Evolutionary conservation across 2,113 vertebrate genomes (phyloP).

Genomic region (Sterna hirundo): DNA sequence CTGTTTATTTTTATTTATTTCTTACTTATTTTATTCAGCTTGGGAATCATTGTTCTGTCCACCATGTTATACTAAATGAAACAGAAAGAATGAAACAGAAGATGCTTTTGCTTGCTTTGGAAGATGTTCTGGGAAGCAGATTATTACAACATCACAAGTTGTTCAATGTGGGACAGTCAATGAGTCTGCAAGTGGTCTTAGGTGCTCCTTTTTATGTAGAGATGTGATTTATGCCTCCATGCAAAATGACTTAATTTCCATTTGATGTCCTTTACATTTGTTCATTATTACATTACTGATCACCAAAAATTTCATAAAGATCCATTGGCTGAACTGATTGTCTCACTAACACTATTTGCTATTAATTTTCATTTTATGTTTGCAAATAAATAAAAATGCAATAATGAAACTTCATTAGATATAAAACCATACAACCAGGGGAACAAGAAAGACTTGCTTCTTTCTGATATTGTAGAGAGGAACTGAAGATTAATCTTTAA

Average conservation of each 20-base stretch:
- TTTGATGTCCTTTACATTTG: not conserved
- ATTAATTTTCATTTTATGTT: not conserved
- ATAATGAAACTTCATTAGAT: not conserved
- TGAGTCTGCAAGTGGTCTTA: not conserved
- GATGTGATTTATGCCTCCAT: not conserved
- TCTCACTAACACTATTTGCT: not conserved
- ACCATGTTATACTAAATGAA: not conserved
- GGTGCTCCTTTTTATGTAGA: not conserved
- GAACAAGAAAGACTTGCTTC: not conserved
- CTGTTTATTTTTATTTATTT: not conserved
- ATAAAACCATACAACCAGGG: not conserved
- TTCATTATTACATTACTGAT: not conserved
- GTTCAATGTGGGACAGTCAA: not conserved
- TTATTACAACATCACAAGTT: not conserved
- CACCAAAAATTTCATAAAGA: not conserved
- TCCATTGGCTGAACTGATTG: not conserved
- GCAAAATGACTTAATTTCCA: not conserved
- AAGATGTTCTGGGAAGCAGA: not conserved
- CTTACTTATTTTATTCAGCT: not conserved
- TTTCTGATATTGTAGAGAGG: not conserved
- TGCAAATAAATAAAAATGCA: not conserved
- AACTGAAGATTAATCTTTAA: not conserved
- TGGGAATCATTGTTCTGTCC: not conserved
- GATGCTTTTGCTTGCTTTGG: not conserved
- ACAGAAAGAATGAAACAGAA: not conserved